Evolutionary conservation across 2,113 vertebrate genomes (phyloP).

Genomic region (Ophiodon elongatus): DNA sequence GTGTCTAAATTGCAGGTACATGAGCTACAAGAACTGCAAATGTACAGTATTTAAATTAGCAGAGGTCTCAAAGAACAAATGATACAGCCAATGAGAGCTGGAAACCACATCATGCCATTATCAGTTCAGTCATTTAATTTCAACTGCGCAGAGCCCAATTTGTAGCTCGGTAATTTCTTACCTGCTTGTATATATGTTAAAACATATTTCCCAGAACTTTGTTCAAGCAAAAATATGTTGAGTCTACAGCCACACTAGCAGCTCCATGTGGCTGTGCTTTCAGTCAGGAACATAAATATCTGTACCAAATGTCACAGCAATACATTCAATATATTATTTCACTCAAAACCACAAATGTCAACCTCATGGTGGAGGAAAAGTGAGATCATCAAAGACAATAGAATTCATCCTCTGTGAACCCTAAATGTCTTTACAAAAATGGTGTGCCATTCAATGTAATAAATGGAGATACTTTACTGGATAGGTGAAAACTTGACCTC

Average conservation of each 20-base stretch:
- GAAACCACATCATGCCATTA: background rate
- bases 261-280: background rate
- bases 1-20: constrained; percentile 26
- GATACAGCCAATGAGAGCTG: constrained; percentile 12
- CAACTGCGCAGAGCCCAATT: background rate
- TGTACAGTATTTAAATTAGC: constrained; percentile 30
- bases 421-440: background rate
- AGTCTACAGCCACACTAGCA: background rate
- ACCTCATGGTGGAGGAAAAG: background rate
- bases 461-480: background rate
- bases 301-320: background rate
- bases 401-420: background rate
- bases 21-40: constrained; percentile 25
- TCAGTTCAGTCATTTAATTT: background rate
- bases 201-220: background rate
- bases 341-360: background rate
- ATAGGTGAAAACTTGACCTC: background rate
- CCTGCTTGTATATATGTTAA: background rate
- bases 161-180: background rate
- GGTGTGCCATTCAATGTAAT: background rate
- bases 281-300: background rate
- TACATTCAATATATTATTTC: background rate
- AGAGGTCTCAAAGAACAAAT: constrained; percentile 45
- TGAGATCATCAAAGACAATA: background rate
- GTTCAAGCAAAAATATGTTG: background rate